Evolutionary conservation across 2,888 invertebrate genomes (phyloP).

Genomic region (Exephanes ischioxanthus): DNA sequence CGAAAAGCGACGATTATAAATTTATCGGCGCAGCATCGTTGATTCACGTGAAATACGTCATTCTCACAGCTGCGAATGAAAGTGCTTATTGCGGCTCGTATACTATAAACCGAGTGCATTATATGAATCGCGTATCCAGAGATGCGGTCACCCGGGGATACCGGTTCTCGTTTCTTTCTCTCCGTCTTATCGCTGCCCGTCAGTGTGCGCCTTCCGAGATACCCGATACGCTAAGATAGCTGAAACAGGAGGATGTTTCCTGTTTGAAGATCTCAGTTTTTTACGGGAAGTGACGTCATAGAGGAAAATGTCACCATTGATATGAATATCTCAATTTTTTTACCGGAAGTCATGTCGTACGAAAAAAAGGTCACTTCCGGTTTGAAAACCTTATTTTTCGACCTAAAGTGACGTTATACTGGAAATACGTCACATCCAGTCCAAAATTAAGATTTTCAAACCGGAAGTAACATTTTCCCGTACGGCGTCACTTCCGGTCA

Average conservation of each 20-base stretch:
- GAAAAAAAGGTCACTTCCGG: too few relatives aligned
- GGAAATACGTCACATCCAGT: too few relatives aligned
- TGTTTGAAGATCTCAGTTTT: neutral
- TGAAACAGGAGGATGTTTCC: constrained; percentile 37
- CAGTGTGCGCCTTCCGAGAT: constrained; percentile 43
- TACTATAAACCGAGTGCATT: neutral
- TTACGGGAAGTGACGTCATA: neutral
- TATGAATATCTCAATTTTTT: too few relatives aligned
- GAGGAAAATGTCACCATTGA: neutral
- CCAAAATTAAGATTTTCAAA: too few relatives aligned
- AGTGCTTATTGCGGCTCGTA: neutral
- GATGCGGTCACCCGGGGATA: constrained; percentile 34
- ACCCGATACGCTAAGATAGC: constrained; percentile 53
- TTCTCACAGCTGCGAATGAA: neutral
- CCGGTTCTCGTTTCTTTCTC: constrained; percentile 44
- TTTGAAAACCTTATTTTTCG: too few relatives aligned
- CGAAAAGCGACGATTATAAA: neutral
- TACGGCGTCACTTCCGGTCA: too few relatives aligned
- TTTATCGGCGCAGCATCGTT: neutral
- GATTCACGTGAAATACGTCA: neutral
- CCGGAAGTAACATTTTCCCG: too few relatives aligned
- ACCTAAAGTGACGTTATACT: too few relatives aligned
- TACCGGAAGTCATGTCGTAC: too few relatives aligned
- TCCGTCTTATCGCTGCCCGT: constrained; percentile 45
- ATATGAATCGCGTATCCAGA: constrained; percentile 35